phyloP scores from a whole-genome alignment of 2,797 vertebrate species.

The Syndactyla subalaris region DNA sequence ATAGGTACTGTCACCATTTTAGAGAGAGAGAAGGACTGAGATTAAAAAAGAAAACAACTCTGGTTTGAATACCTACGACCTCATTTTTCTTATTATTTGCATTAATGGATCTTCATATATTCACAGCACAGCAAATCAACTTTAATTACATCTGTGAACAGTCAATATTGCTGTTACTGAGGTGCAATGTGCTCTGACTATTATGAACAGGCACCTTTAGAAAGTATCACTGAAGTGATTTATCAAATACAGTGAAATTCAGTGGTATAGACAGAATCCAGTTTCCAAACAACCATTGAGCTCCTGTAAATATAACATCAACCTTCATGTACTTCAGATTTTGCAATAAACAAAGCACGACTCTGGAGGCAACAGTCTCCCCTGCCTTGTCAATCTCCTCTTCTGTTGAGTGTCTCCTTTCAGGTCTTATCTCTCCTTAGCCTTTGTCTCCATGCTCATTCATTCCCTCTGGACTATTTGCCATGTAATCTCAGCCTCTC shows the following conservation, averaged over 20 bases:
- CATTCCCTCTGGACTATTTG: not conserved
- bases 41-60: not conserved
- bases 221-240: not conserved
- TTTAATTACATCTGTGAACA: not conserved
- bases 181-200: not conserved
- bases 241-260: not conserved
- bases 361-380: not conserved
- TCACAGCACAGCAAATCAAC: conserved; percentile 14
- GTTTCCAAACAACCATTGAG: not conserved
- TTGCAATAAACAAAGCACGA: not conserved
- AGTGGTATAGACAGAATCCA: not conserved
- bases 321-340: not conserved
- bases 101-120: conserved; percentile 1
- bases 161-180: not conserved
- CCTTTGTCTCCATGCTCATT: not conserved
- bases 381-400: not conserved
- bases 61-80: not conserved
- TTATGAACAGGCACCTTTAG: not conserved
- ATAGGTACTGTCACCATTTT: not conserved
- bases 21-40: not conserved
- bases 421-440: not conserved
- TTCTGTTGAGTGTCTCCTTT: not conserved
- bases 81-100: conserved; percentile 6
- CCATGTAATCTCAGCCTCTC: not conserved
- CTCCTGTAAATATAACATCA: not conserved